Conservation (phyloP, 2,113 vertebrate genomes). For the Megaptera novaeangliae region DNA sequence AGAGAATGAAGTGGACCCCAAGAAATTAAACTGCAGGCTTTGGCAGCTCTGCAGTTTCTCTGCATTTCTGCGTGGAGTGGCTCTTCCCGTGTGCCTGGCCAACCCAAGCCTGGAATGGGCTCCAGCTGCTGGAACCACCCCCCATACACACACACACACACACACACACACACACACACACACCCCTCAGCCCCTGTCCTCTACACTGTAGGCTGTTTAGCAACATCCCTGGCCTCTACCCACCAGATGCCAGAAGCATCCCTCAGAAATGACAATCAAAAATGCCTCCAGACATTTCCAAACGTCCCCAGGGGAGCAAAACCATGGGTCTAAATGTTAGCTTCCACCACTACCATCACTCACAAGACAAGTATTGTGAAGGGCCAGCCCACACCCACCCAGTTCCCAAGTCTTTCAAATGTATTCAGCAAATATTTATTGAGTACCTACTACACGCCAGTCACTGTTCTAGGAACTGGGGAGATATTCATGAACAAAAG, state of each 20-base stretch:
- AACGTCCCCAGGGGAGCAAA: background rate
- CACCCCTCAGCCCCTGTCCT: background rate
- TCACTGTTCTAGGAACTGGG: too few relatives aligned
- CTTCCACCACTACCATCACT: background rate
- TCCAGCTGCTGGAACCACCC: background rate
- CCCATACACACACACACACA: too few relatives aligned
- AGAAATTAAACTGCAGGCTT: background rate
- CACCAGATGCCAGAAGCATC: background rate
- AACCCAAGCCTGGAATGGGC: background rate
- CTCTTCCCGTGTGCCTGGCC: background rate
- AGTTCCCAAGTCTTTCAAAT: background rate
- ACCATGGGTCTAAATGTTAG: background rate
- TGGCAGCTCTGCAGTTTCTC: background rate
- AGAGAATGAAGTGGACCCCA: background rate
- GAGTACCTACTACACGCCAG: too few relatives aligned
- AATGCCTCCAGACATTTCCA: background rate
- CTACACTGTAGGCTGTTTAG: background rate
- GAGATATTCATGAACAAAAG: too few relatives aligned
- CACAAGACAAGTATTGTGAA: background rate
- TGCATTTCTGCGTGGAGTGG: background rate
- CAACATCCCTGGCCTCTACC: background rate
- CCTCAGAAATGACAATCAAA: background rate
- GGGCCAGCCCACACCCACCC: background rate
- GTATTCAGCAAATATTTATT: background rate
- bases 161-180: background rate